Percentiles rank a stretch among this genome's conserved stretches.
Evolutionary conservation across 2,888 invertebrate species (phyloP).

Genomic region (Drosophila pseudotakahashii): DNA sequence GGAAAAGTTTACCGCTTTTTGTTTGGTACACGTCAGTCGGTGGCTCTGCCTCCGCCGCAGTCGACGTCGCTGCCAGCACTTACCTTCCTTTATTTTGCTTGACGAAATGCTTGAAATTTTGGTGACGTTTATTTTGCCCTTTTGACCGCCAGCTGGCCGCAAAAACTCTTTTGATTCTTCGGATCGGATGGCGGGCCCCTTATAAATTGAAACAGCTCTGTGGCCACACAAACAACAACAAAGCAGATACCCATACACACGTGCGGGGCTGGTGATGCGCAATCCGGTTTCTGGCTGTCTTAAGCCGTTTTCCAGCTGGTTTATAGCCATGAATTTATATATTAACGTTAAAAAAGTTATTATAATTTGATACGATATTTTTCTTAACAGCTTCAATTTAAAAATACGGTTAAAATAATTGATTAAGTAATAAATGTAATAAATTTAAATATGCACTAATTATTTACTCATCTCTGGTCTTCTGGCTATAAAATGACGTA

Average conservation of each 20-base stretch:
- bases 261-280: background rate
- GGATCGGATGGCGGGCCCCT: background rate
- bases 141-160: conserved; percentile 25
- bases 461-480: too few relatives aligned
- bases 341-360: too few relatives aligned
- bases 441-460: too few relatives aligned
- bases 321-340: too few relatives aligned
- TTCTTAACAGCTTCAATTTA: too few relatives aligned
- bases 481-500: too few relatives aligned
- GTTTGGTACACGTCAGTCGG: conserved; percentile 56
- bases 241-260: background rate
- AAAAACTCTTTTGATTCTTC: background rate
- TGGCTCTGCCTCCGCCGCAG: background rate
- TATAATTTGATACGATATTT: too few relatives aligned
- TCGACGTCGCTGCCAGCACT: conserved; percentile 12
- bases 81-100: conserved; percentile 8
- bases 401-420: too few relatives aligned
- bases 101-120: background rate
- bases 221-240: background rate
- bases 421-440: too few relatives aligned
- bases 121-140: conserved; percentile 24
- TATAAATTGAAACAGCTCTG: background rate
- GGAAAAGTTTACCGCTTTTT: conserved; percentile 20
- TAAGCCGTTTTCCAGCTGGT: background rate
- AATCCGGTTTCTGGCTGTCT: background rate